Conservation (phyloP, 2,797 vertebrate genomes). For the Chelmon rostratus region DNA sequence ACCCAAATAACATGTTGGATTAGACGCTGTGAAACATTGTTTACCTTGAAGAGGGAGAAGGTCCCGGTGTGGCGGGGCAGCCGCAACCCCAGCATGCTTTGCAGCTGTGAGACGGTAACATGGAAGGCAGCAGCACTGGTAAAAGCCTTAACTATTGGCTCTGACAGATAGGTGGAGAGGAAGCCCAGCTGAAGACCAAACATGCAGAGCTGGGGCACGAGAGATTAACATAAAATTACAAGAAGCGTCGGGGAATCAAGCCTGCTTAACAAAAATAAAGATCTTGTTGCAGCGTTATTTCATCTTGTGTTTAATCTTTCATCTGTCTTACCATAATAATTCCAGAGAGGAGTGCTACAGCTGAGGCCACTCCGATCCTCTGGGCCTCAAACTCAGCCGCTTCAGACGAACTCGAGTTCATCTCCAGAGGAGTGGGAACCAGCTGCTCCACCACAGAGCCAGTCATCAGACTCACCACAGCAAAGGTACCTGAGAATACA, state of each 20-base stretch:
- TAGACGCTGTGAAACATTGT: not conserved
- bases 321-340: slow-evolving; percentile 87
- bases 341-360: slow-evolving; percentile 91
- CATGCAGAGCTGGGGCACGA: slow-evolving; percentile 89
- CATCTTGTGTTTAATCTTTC: not conserved
- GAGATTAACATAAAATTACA: slow-evolving; percentile 1
- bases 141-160: slow-evolving; percentile 95
- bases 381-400: slow-evolving; percentile 86
- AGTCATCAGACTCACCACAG: slow-evolving; percentile 94
- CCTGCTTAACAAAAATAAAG: not conserved
- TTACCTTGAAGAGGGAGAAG: slow-evolving; percentile 93
- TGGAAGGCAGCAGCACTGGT: slow-evolving; percentile 94
- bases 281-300: not conserved
- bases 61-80: slow-evolving; percentile 90
- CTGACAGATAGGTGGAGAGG: slow-evolving; percentile 94
- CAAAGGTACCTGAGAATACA: slow-evolving; percentile 90
- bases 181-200: slow-evolving; percentile 92
- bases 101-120: slow-evolving; percentile 92
- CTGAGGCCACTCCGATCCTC: slow-evolving; percentile 90
- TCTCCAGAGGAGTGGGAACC: slow-evolving; percentile 85
- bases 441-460: slow-evolving; percentile 92
- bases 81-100: slow-evolving; percentile 91
- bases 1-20: not conserved
- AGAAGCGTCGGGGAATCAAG: not conserved
- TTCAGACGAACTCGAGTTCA: slow-evolving; percentile 87